Percentiles rank a stretch among this genome's conserved stretches.
Conservation (phyloP, 2,113 vertebrate genomes). For the Polypterus bichir region DNA sequence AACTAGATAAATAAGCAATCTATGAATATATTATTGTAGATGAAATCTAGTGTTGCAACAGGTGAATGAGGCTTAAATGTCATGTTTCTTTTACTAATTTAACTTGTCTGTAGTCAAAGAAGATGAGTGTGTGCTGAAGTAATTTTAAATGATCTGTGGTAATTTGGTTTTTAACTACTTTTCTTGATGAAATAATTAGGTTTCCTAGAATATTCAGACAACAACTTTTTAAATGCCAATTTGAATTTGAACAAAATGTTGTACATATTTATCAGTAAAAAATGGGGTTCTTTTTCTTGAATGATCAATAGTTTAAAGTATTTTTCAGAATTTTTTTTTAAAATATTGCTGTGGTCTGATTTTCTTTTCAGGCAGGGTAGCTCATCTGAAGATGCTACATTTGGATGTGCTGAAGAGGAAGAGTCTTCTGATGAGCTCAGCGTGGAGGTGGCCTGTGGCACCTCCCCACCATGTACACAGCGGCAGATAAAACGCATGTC, state of each 20-base stretch:
- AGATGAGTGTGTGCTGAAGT: no score
- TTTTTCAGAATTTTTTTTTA: neutral
- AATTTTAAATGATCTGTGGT: no score
- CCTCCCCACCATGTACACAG: slow-evolving; percentile 76
- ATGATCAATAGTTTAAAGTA: neutral
- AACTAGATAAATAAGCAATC: no score
- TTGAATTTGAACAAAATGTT: neutral
- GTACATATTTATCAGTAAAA: neutral
- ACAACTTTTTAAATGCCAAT: no score
- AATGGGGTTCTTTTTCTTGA: neutral
- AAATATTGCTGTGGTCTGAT: neutral
- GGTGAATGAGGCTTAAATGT: no score
- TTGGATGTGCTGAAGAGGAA: slow-evolving; percentile 54
- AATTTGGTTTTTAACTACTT: no score
- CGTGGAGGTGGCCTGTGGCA: slow-evolving; percentile 66
- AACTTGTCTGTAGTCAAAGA: no score
- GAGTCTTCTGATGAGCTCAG: slow-evolving; percentile 71
- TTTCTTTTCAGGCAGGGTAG: slow-evolving; percentile 50
- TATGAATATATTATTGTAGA: no score
- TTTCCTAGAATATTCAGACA: no score
- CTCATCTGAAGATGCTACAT: slow-evolving; percentile 45
- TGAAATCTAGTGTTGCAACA: no score
- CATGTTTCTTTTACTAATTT: no score
- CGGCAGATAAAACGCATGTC: slow-evolving; percentile 91
- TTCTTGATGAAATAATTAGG: no score